Base-by-base conservation (phyloP, 2,113 vertebrate species). In the Phrynosoma platyrhinos region DNA sequence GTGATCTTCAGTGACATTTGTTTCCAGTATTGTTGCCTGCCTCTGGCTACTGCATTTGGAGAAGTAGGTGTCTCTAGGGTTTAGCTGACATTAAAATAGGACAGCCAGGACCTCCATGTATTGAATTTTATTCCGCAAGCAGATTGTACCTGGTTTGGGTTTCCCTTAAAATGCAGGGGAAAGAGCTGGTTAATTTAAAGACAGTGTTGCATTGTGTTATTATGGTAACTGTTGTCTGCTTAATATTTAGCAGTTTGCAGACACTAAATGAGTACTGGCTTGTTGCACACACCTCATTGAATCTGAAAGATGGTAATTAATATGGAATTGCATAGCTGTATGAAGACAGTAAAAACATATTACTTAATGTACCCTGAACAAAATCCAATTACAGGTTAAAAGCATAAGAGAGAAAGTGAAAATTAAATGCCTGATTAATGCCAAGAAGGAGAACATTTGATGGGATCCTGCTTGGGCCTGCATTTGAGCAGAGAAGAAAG, bases 71-170 rank as follows among this genome's bases (percentile, higher is more conserved):
- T 68, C 9, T 62, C 47, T 83, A 75, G 14, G 9, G 2, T 10
- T 4, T 58, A 27, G 6, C n/a, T 30, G 13, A 23, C 77, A 10
- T 16, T 20, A 42, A 0, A 0, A 62, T 55, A 0, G 40, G 16
- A 10, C 30, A 55, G 32, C n/a, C 52, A 62, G 62, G 0, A 5
- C 76, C 40, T 14, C 74, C n/a, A 4, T n/a, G 42, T n/a, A 1
- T 21, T 58, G 21, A 13, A 30, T 30, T 77, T 55, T 30, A 55
- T 18, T 53, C 23, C 69, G 42, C 9, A 69, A 71, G 36, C 21
- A 10, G 42, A 58, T 77, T 30, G 80, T 72, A 86, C 47, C 7
- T 47, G 68, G 58, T 40, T 94, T 85, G 91, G 27, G 90, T 84
- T 71, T 87, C 78, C 90, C 83, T 87, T 88, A 79, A 83, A 4